A percentile compares a stretch with the other conserved stretches of the same genome.
Evolutionary conservation across 2,888 invertebrate species (phyloP).

Genomic region (Andrena bicolor): DNA sequence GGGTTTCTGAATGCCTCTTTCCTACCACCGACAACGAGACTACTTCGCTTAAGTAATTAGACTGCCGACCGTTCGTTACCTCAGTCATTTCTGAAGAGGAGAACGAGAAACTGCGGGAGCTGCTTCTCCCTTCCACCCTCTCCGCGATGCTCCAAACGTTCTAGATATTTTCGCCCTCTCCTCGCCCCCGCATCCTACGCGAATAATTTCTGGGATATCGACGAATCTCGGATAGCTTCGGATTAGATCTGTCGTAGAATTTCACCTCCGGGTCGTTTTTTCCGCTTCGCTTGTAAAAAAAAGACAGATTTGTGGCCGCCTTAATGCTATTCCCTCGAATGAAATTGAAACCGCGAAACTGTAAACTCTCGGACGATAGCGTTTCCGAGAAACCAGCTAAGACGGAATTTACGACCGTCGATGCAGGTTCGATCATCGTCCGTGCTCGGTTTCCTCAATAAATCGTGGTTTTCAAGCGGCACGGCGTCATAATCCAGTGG

Average conservation of each 20-base stretch:
- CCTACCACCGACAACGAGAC: slow-evolving; percentile 74
- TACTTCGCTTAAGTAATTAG: slow-evolving; percentile 83
- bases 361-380: neutral
- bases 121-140: slow-evolving; percentile 11
- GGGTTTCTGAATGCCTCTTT: slow-evolving; percentile 64
- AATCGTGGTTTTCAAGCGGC: neutral
- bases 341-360: neutral
- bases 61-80: slow-evolving; percentile 81
- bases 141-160: neutral
- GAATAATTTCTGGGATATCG: neutral
- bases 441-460: slow-evolving; percentile 9
- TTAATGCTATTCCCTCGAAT: neutral
- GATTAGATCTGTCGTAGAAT: neutral
- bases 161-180: slow-evolving; percentile 1
- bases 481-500: neutral
- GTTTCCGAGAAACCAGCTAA: neutral
- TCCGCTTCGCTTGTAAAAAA: neutral
- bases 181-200: neutral
- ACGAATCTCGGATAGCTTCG: neutral
- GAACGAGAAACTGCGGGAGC: slow-evolving; percentile 67
- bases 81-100: slow-evolving; percentile 74
- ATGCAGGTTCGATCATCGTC: neutral
- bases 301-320: neutral
- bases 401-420: slow-evolving; percentile 12
- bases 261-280: neutral